phyloP scores from a whole-genome alignment of 2,888 invertebrate genomes.

The Eupsilia transversa region DNA sequence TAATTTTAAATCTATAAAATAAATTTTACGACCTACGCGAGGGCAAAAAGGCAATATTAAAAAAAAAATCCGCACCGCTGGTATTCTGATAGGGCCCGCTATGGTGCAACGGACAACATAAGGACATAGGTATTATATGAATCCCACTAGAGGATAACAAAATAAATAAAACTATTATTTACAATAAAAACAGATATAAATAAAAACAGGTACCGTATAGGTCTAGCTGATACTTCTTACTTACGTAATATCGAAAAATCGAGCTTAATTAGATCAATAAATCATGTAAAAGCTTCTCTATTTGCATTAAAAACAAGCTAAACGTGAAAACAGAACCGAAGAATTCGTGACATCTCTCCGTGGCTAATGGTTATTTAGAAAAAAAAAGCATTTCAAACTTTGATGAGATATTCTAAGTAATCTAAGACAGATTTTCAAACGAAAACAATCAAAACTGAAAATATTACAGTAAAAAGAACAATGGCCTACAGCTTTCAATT shows the following conservation, averaged over 20 bases:
- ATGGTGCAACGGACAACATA: no score
- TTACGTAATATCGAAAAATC: neutral
- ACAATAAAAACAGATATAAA: no score
- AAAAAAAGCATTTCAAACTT: neutral
- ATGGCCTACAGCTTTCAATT: neutral
- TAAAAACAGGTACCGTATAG: no score
- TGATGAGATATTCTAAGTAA: neutral
- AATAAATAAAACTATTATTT: no score
- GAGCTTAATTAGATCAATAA: neutral
- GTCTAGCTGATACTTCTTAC: neutral
- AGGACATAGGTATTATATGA: no score
- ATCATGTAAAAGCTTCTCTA: neutral
- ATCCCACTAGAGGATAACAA: no score
- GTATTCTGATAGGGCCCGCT: no score
- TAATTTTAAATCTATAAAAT: no score
- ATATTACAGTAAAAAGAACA: neutral
- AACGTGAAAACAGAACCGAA: neutral
- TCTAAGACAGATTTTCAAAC: neutral
- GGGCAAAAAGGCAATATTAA: no score
- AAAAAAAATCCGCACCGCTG: no score
- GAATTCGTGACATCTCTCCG: neutral
- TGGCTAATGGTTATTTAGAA: neutral
- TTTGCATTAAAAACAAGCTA: neutral
- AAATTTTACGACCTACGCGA: no score
- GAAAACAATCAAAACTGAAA: neutral